Base-by-base conservation (phyloP, 2,113 vertebrate species). In the Sinocyclocheilus maitianheensis region DNA sequence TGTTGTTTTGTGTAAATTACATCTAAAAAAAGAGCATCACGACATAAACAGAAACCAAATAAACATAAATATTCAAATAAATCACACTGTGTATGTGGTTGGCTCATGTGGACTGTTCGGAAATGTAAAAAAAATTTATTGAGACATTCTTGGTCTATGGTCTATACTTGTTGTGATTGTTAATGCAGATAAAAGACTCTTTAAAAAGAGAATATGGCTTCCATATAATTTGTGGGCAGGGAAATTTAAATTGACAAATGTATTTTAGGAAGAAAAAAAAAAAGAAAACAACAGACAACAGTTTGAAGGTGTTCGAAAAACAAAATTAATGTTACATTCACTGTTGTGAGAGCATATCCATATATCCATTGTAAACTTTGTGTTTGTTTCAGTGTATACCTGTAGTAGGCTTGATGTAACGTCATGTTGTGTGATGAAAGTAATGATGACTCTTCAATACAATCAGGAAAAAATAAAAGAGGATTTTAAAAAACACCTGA, bases 401-500 rank as follows among this genome's bases (percentile, higher is more conserved):
- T 96, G 95, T 97, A 96, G 96, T 98, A 96, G 94, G 94, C 95
- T 95, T 96, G 94, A 95, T 96, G 95, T 96, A 96, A 96, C 92
- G 96, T 94, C 96, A 96, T 96, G 96, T 98, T 96, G 97, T 96
- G 97, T 99, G 97, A 97, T 96, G 96, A 95, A 94, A 95, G 95
- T 95, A 94, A 95, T 94, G 91, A 96, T 96, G 94, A 96, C 94
- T 93, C 95, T 95, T 95, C 95, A 95, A 96, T 96, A 95, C 96
- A 97, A 96, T 95, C 94, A 89, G 86, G 86, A 89, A 87, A 85
- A 85, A 89, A 85, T 85, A 89, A 89, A 89, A 67, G 82, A 67
- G 83, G 72, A 80, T 83, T 87, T 84, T 3, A 87, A 87, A 83
- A 46, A 48, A 58, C 43, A 46, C 40, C 8, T 40, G 22, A 6